Evolutionary conservation across 1,140 invertebrate species (phyloP), one percentile per base, ranked within the genome.

Genomic region (Procambarus clarkii): DNA sequence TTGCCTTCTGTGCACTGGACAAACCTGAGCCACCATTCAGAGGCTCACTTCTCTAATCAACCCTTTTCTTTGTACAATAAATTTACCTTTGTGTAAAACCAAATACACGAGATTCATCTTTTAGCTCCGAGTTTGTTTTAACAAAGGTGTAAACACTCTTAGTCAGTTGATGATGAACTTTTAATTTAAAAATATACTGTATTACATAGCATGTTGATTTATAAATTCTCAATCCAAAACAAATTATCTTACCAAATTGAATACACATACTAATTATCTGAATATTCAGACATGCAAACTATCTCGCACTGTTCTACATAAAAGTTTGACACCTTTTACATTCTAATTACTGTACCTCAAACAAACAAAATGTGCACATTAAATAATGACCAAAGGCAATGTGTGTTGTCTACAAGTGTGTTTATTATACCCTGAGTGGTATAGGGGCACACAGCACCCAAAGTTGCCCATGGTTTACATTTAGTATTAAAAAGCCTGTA

Each of bases 391-490:
- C 82, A 58, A 91, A 91, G 89, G 89, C 89, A 91, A 64, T 79
- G 76, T 91, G 89, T 91, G 89, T 78, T 85, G 64, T 89, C 64
- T 89, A 60, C 58, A 89, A 83, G 82, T 91, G 89, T 91, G 89
- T 91, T 91, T 91, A 91, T 77, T 58, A 85, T 86, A 91, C 82
- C 89, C 89, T 91, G 89, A 91, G 89, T 78, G 89, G 89, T 91
- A 78, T 71, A 74, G 82, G 60, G 78, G 79, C 58, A 60, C 50
- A 58, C 87, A 78, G 89, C 89, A 91, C 89, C 89, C 89, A 77
- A 90, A 45, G 15, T 24, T 69, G 46, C 8, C 46, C 46, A 50
- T 2, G 4, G 45, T 15, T 80, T 24, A 50, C 21, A 48, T 58
- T 80, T 24, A 60, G 64, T 69, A 71, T 71, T 71, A 46, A 64